phyloP scores from a whole-genome alignment of 2,113 vertebrate genomes.

The Zootoca vivipara region DNA sequence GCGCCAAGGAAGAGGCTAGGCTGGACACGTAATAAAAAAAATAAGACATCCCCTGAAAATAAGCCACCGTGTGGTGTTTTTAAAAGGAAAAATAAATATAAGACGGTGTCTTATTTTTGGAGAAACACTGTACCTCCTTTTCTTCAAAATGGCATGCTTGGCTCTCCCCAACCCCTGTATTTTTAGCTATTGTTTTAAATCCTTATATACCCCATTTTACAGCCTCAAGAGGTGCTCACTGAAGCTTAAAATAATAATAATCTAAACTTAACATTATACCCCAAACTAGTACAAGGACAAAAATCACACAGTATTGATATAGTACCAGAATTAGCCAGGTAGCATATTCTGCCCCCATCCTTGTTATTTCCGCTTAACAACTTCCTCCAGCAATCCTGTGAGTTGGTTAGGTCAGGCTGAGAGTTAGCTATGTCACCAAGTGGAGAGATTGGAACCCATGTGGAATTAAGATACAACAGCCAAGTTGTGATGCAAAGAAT shows the following conservation, averaged over 20 bases:
- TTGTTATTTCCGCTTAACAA: not conserved
- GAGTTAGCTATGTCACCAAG: not conserved
- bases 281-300: not conserved
- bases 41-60: too few species aligned
- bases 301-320: not conserved
- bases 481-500: not conserved
- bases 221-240: not conserved
- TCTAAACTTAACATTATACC: not conserved
- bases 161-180: not conserved
- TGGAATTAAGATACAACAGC: not conserved
- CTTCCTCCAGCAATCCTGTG: not conserved
- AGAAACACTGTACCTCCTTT: too few species aligned
- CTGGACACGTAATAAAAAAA: too few species aligned
- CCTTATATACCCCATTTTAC: not conserved
- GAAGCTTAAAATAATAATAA: not conserved
- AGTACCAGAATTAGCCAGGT: not conserved
- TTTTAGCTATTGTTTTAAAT: not conserved
- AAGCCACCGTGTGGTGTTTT: too few species aligned
- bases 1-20: too few species aligned
- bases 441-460: not conserved
- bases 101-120: too few species aligned
- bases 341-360: not conserved
- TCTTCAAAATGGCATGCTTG: not conserved
- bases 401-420: not conserved
- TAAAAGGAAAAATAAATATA: too few species aligned